phyloP scores from a whole-genome alignment of 2,888 invertebrate species.

The Phalera bucephala region DNA sequence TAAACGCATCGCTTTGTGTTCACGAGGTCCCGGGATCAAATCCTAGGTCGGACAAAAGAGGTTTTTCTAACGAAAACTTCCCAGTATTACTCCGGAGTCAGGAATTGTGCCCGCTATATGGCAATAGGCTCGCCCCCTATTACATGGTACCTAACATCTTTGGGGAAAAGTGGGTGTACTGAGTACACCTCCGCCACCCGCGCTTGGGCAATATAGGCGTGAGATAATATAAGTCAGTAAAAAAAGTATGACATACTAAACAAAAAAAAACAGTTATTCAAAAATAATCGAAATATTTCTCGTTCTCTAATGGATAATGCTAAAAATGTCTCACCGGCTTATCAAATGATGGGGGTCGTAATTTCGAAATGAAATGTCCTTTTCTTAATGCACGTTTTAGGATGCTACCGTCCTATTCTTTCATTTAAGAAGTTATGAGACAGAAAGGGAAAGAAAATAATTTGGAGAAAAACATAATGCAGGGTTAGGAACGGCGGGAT shows the following conservation, averaged over 20 bases:
- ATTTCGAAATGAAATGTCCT: constrained; percentile 73
- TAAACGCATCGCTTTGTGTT: too few relatives aligned
- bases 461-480: constrained; percentile 75
- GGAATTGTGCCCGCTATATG: too few relatives aligned
- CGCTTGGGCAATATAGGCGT: too few relatives aligned
- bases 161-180: too few relatives aligned
- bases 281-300: constrained; percentile 61
- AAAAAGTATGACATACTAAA: constrained; percentile 9
- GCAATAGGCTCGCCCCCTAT: too few relatives aligned
- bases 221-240: too few relatives aligned
- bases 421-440: constrained; percentile 10
- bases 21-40: too few relatives aligned
- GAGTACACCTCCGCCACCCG: too few relatives aligned
- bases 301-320: constrained; percentile 67
- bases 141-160: too few relatives aligned
- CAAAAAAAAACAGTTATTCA: constrained; percentile 33
- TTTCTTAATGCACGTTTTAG: constrained; percentile 56
- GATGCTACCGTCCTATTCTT: constrained; percentile 42
- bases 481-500: constrained; percentile 65
- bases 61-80: too few relatives aligned
- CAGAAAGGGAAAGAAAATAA: constrained; percentile 56
- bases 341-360: constrained; percentile 76
- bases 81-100: too few relatives aligned
- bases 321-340: constrained; percentile 73
- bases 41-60: too few relatives aligned